Evolutionary conservation across 2,888 invertebrate genomes (phyloP).

Genomic region (Nephrotoma guestfalica): DNA sequence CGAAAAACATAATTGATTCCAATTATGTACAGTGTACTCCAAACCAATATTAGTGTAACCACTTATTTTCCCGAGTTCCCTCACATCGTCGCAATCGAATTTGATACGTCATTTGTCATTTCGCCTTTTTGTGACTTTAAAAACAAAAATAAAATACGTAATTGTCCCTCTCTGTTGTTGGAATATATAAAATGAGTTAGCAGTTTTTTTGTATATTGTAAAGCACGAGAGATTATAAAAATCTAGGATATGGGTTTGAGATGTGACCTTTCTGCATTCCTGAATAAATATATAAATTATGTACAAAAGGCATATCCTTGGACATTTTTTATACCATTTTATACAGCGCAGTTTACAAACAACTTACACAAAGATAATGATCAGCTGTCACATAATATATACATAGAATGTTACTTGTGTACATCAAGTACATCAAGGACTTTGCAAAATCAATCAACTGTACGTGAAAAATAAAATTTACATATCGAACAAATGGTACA

Average conservation of each 20-base stretch:
- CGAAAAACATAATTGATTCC: neutral
- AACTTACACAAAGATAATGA: neutral
- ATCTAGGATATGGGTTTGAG: neutral
- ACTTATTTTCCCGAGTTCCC: neutral
- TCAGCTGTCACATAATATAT: neutral
- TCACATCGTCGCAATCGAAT: neutral
- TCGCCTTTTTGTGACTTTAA: neutral
- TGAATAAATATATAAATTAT: neutral
- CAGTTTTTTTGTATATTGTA: neutral
- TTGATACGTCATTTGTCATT: neutral
- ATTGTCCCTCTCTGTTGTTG: too few species aligned
- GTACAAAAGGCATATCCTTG: neutral
- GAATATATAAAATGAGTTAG: neutral
- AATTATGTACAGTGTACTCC: neutral
- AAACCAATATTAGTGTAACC: neutral
- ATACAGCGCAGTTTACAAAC: neutral
- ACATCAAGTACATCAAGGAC: neutral
- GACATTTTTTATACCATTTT: neutral
- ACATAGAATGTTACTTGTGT: too few species aligned
- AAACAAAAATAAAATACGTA: neutral
- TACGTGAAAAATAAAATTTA: neutral
- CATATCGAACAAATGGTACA: neutral
- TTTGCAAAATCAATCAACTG: neutral
- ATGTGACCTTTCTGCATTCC: neutral
- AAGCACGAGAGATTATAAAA: neutral